These are phyloP conservation scores for Hirtodrosophila cameraria DNA, from an alignment of 2,888 invertebrate species.

Conservation along the genomic window DNA sequence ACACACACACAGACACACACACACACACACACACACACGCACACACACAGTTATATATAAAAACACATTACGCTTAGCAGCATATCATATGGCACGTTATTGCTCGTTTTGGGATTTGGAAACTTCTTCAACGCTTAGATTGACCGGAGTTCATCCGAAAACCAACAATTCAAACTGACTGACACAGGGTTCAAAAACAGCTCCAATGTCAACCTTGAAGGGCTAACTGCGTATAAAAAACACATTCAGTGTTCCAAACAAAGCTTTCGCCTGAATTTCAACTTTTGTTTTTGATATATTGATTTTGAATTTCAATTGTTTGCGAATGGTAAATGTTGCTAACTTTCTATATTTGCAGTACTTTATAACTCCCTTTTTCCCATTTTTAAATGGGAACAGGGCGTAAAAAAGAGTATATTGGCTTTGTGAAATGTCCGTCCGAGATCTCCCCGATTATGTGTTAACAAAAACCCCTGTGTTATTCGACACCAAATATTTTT, in stretches of 20 bases:
- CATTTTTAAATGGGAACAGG: too few species aligned
- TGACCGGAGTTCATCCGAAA: conserved; percentile 36
- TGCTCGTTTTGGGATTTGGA: conserved; percentile 1
- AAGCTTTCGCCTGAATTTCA: conserved; percentile 3
- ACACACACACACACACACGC: conserved; percentile 6
- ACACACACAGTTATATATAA: conserved; percentile 11
- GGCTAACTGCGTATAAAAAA: neutral
- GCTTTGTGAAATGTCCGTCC: too few species aligned
- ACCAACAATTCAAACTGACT: conserved; percentile 6
- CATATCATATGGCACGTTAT: conserved; percentile 13
- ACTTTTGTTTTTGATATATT: neutral
- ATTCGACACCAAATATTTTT: too few species aligned
- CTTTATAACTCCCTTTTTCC: too few species aligned
- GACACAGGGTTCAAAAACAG: conserved; percentile 7
- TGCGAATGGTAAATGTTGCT: too few species aligned
- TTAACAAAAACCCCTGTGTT: too few species aligned
- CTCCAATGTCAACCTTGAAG: conserved; percentile 12
- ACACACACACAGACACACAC: conserved; percentile 13
- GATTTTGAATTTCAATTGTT: too few species aligned
- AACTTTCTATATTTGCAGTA: too few species aligned
- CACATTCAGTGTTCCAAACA: neutral
- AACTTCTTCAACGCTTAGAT: conserved; percentile 18
- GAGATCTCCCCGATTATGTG: too few species aligned
- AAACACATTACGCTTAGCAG: neutral
- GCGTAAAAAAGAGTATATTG: too few species aligned